These are phyloP conservation scores for Pyrgilauda ruficollis DNA, from an alignment of 2,113 vertebrate genomes.

Conservation along the genomic window DNA sequence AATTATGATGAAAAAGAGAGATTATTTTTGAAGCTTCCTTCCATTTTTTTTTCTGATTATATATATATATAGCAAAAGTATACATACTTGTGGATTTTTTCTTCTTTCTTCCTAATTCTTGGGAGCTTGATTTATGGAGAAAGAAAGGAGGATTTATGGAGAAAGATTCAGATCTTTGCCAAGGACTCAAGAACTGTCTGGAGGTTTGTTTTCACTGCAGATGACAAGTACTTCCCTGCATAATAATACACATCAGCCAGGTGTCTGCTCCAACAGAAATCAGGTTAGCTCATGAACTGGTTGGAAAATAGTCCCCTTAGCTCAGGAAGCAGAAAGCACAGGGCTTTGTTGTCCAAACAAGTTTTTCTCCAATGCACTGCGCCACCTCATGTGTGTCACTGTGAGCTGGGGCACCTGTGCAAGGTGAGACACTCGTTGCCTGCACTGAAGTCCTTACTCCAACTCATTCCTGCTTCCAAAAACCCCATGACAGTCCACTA, in stretches of 20 bases:
- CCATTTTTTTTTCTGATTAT: background rate
- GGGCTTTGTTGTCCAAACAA: background rate
- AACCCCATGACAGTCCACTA: background rate
- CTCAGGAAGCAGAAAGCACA: background rate
- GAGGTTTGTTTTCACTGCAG: background rate
- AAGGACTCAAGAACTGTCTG: background rate
- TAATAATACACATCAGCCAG: background rate
- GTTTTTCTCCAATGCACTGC: background rate
- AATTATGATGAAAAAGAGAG: background rate
- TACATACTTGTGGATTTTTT: background rate
- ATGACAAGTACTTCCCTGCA: background rate
- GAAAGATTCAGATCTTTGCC: background rate
- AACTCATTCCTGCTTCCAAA: background rate
- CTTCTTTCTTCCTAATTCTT: background rate
- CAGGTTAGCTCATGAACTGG: background rate
- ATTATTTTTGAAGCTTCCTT: background rate
- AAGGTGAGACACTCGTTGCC: background rate
- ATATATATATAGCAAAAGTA: background rate
- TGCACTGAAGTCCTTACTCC: background rate
- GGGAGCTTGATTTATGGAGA: background rate
- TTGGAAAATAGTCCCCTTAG: background rate
- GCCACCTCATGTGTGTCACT: rapidly evolving
- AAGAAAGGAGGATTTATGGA: background rate
- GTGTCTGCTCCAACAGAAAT: background rate
- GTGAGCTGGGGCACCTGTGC: background rate